Percentiles rank a stretch among this genome's conserved stretches.
Conservation (phyloP, 2,113 vertebrate genomes). For the Nasalis larvatus region DNA sequence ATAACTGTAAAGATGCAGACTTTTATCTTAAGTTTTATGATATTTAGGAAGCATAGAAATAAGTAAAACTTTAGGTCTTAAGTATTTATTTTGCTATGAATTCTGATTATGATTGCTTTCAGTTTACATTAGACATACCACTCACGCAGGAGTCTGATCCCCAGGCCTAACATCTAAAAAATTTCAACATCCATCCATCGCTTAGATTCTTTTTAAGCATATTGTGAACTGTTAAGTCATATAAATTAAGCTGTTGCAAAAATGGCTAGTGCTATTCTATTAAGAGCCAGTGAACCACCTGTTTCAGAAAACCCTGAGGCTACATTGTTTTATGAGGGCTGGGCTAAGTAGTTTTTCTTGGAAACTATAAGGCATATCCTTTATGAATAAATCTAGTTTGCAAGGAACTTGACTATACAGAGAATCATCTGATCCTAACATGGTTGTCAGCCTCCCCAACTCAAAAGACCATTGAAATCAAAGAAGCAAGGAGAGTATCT, state of each 20-base stretch:
- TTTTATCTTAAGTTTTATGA: not conserved
- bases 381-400: not conserved
- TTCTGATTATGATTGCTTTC: not conserved
- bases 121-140: not conserved
- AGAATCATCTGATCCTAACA: not conserved
- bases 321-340: not conserved
- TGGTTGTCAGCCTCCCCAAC: not conserved
- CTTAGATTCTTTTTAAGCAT: not conserved
- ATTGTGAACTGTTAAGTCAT: not conserved
- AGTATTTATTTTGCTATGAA: not conserved
- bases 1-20: not conserved
- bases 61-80: not conserved
- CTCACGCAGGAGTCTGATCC: not conserved
- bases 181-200: not conserved
- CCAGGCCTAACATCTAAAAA: not conserved
- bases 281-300: not conserved
- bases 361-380: not conserved
- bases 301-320: constrained; percentile 6
- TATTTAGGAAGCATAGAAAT: not conserved
- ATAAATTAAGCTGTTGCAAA: not conserved
- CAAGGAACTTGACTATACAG: not conserved
- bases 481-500: not conserved
- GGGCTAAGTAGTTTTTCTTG: not conserved
- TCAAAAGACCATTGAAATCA: not conserved
- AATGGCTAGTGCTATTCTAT: not conserved